Percentiles rank a stretch among this genome's conserved stretches.
phyloP scores from a whole-genome alignment of 2,797 vertebrate genomes.

The Pipistrellus kuhlii region DNA sequence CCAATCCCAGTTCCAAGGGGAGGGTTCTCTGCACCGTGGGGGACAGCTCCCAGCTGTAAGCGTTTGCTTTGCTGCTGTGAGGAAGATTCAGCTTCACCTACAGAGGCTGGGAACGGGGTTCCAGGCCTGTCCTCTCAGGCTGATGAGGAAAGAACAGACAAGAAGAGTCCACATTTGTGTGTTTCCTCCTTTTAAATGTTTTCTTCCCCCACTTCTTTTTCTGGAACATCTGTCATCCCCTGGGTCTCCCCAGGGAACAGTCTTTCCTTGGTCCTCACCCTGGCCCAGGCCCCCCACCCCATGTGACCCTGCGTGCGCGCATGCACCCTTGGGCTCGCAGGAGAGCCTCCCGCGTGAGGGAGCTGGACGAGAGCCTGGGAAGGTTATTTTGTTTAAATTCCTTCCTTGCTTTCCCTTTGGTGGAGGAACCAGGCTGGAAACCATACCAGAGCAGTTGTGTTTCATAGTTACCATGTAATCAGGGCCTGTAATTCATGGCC shows the following conservation, averaged over 20 bases:
- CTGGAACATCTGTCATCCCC: not conserved
- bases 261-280: not conserved
- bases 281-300: not conserved
- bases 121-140: not conserved
- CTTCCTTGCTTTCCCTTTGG: slow-evolving; percentile 80
- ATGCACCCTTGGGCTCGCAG: not conserved
- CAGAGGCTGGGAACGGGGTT: not conserved
- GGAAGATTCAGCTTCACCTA: not conserved
- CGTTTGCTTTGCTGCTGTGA: not conserved
- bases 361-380: slow-evolving; percentile 71
- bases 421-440: slow-evolving; percentile 72
- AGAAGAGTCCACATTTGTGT: not conserved
- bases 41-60: not conserved
- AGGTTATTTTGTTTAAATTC: slow-evolving; percentile 75
- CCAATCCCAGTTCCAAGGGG: not conserved
- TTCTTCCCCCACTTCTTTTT: not conserved
- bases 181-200: not conserved
- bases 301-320: not conserved
- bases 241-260: not conserved
- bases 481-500: slow-evolving; percentile 78
- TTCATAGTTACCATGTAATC: slow-evolving; percentile 75
- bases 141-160: not conserved
- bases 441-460: slow-evolving; percentile 74
- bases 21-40: accelerated
- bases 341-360: slow-evolving; percentile 30